These are phyloP conservation scores for Agriopis aurantiaria DNA, from an alignment of 2,888 invertebrate species.

Conservation along the genomic window DNA sequence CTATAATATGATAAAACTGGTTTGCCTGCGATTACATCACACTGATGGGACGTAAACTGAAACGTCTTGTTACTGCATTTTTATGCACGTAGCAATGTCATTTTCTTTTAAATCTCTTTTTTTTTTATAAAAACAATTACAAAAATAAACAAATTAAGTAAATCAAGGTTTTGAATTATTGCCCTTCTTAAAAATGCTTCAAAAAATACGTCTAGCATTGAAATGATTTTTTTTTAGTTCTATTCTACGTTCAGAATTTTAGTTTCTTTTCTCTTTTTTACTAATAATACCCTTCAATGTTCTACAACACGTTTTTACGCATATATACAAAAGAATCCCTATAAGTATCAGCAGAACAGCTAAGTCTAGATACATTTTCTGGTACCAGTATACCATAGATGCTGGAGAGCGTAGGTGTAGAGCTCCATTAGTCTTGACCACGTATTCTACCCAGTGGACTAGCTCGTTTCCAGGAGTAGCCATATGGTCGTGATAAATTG, in stretches of 20 bases:
- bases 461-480: slow-evolving; percentile 86
- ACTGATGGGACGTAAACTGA: no score
- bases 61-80: no score
- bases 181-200: no score
- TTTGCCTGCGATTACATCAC: no score
- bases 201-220: no score
- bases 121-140: no score
- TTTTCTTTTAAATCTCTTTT: no score
- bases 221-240: no score
- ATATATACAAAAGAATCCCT: slow-evolving; percentile 32
- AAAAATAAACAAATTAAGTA: no score
- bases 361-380: slow-evolving; percentile 70
- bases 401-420: slow-evolving; percentile 76
- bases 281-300: background rate
- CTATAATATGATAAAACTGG: no score
- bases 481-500: slow-evolving; percentile 75
- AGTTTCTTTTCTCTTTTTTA: slow-evolving; percentile 23
- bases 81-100: no score
- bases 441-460: slow-evolving; percentile 89
- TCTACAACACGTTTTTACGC: slow-evolving; percentile 21
- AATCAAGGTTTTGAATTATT: no score
- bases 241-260: background rate
- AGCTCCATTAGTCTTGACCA: slow-evolving; percentile 86
- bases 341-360: slow-evolving; percentile 45
- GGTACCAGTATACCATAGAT: slow-evolving; percentile 59